Conservation (phyloP, 2,113 vertebrate species). For the Hyperoodon ampullatus region DNA sequence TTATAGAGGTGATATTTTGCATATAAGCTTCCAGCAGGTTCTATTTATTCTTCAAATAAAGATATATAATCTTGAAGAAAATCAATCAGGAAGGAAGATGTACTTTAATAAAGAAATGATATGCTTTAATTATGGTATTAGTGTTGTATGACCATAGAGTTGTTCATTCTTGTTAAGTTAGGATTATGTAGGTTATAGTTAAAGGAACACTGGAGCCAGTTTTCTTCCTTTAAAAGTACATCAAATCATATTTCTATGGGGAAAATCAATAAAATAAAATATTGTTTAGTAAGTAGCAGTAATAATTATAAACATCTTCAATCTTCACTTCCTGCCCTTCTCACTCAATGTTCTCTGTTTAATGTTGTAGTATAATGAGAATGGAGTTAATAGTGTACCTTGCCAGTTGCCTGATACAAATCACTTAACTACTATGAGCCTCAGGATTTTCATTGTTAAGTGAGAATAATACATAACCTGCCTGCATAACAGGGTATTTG, state of each 20-base stretch:
- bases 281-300: neutral
- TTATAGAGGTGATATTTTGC: neutral
- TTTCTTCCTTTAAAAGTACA: neutral
- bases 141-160: neutral
- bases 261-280: neutral
- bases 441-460: no score
- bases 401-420: neutral
- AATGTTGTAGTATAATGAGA: neutral
- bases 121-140: neutral
- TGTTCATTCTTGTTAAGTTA: neutral
- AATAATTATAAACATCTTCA: neutral
- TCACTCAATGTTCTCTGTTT: neutral
- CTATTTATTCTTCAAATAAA: neutral
- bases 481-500: neutral
- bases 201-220: neutral
- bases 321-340: neutral
- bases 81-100: neutral
- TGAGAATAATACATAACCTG: neutral
- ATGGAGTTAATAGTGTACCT: neutral
- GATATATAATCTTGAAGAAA: neutral
- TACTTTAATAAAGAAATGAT: neutral
- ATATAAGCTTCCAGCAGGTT: neutral
- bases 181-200: neutral
- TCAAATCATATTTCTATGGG: neutral
- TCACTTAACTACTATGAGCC: no score